phyloP scores from a whole-genome alignment of 2,113 vertebrate species.

The Fregetta grallaria region DNA sequence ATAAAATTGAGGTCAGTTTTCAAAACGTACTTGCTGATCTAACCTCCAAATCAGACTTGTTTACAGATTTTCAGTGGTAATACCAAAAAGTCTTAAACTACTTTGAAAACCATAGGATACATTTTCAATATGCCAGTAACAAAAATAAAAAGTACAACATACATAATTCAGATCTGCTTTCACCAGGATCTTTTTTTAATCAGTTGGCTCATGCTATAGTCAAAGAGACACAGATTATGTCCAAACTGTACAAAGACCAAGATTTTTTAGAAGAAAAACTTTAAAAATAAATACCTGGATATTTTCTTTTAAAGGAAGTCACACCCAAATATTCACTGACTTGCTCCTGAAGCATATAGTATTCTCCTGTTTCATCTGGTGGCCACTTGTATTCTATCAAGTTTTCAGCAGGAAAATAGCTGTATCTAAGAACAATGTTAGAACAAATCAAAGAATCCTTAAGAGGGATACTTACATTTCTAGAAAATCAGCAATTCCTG shows the following conservation, averaged over 20 bases:
- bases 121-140: background rate
- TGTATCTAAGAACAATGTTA: conserved; percentile 73
- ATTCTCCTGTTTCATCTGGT: conserved; percentile 93
- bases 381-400: conserved; percentile 98
- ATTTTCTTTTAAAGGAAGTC: conserved; percentile 98
- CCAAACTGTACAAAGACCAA: background rate
- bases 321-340: conserved; percentile 98
- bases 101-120: background rate
- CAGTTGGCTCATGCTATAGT: background rate
- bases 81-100: background rate
- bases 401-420: conserved; percentile 97
- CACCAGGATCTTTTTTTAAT: background rate
- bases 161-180: background rate
- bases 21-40: background rate
- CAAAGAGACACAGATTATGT: background rate
- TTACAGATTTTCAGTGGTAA: background rate
- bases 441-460: background rate
- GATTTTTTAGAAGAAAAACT: background rate
- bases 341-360: conserved; percentile 98
- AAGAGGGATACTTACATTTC: background rate
- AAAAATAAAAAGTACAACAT: background rate
- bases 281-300: conserved; percentile 85
- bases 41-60: background rate
- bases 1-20: background rate
- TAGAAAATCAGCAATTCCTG: background rate